phyloP scores from a whole-genome alignment of 1,140 invertebrate species.

The Drosophila lacteicornis region DNA sequence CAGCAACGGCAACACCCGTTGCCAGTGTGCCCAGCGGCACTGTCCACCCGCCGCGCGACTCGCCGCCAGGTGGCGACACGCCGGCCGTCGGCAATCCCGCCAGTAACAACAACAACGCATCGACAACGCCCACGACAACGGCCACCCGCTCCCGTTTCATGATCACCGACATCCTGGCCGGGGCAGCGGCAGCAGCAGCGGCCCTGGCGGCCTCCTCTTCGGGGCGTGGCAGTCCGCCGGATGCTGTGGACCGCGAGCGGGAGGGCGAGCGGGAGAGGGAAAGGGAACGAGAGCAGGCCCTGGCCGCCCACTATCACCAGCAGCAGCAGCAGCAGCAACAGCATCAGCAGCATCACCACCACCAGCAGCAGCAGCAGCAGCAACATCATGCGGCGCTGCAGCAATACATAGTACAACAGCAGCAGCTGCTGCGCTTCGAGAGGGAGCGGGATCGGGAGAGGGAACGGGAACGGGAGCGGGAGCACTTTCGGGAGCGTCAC shows the following conservation, averaged over 20 bases:
- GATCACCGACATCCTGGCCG: conserved; percentile 92
- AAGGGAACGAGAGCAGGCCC: conserved; percentile 51
- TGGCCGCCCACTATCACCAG: conserved; percentile 49
- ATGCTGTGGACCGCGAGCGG: conserved; percentile 5
- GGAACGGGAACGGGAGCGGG: conserved; percentile 49
- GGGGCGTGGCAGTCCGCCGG: conserved; percentile 37
- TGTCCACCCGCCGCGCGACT: conserved; percentile 67
- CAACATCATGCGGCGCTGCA: conserved; percentile 72
- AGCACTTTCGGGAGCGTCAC: conserved; percentile 51
- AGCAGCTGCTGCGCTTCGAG: conserved; percentile 71
- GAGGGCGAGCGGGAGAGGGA: conserved; percentile 45
- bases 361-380: conserved; percentile 61
- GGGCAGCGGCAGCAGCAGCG: conserved; percentile 84
- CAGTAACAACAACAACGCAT: conserved; percentile 23
- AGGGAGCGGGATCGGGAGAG: conserved; percentile 55
- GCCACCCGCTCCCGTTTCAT: conserved; percentile 90
- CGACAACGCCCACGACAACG: conserved; percentile 85
- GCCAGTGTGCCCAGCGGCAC: conserved; percentile 71
- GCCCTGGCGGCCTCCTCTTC: conserved; percentile 56
- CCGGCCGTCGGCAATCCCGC: conserved; percentile 38
- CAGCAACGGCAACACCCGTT: conserved; percentile 71
- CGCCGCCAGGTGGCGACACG: conserved; percentile 85
- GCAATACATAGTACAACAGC: conserved; percentile 75
- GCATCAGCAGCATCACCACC: conserved; percentile 48
- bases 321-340: conserved; percentile 34